Conservation (phyloP, 2,888 invertebrate genomes). For the Anthoptus insignis region DNA sequence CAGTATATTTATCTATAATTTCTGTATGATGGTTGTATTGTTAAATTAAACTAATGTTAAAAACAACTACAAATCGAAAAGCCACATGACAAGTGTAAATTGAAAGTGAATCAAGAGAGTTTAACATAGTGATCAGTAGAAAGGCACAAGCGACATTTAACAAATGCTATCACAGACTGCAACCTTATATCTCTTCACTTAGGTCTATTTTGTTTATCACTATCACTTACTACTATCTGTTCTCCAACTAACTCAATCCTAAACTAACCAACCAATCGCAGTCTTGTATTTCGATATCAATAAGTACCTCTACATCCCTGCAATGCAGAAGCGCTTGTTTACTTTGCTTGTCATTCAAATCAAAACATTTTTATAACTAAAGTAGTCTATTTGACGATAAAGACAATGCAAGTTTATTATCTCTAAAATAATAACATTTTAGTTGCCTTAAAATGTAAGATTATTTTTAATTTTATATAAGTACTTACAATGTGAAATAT, state of each 20-base stretch:
- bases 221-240: neutral
- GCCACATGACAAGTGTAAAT: too few relatives aligned
- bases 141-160: neutral
- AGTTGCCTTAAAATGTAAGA: neutral
- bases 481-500: conserved; percentile 4
- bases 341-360: conserved; percentile 41
- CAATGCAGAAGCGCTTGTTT: conserved; percentile 41
- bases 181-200: neutral
- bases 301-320: conserved; percentile 7
- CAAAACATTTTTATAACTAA: conserved; percentile 36
- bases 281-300: conserved; percentile 6
- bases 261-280: conserved; percentile 24
- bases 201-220: neutral
- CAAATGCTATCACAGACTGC: neutral
- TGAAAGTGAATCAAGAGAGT: too few relatives aligned
- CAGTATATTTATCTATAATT: too few relatives aligned
- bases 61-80: too few relatives aligned
- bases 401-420: neutral
- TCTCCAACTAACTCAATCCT: neutral
- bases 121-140: too few relatives aligned
- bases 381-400: neutral
- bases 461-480: neutral
- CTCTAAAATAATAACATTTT: neutral
- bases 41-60: too few relatives aligned
- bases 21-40: too few relatives aligned